Conservation (phyloP, 2,888 invertebrate genomes). For the Geophilus truncorum region DNA sequence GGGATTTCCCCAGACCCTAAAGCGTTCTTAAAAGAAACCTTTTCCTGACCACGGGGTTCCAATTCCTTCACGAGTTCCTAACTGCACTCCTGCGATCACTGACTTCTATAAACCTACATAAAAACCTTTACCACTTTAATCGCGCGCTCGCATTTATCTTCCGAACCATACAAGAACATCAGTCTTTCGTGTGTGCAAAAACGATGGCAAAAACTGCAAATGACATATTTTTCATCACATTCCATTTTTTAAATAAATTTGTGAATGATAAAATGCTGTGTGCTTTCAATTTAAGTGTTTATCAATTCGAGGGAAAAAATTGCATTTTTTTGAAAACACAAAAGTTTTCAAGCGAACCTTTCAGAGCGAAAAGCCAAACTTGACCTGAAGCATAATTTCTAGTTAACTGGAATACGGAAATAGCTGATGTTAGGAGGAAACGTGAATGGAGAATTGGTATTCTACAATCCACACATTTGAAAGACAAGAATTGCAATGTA, state of each 20-base stretch:
- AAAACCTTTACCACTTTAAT: slow-evolving; percentile 9
- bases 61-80: background rate
- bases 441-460: too few species aligned
- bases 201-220: too few species aligned
- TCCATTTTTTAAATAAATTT: too few species aligned
- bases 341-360: too few species aligned
- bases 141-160: background rate
- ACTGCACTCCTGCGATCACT: background rate
- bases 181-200: too few species aligned
- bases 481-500: too few species aligned
- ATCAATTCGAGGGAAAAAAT: too few species aligned
- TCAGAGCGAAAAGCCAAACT: background rate
- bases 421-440: background rate
- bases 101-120: background rate
- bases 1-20: background rate
- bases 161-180: background rate
- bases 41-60: background rate
- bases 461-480: too few species aligned
- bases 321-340: background rate
- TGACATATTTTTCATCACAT: too few species aligned
- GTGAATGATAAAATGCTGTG: too few species aligned
- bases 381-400: background rate
- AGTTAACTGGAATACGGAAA: background rate
- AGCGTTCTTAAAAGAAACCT: background rate
- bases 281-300: too few species aligned